Percentiles rank a stretch among this genome's conserved stretches.
phyloP scores from a whole-genome alignment of 2,797 vertebrate species.

The Champsocephalus esox region DNA sequence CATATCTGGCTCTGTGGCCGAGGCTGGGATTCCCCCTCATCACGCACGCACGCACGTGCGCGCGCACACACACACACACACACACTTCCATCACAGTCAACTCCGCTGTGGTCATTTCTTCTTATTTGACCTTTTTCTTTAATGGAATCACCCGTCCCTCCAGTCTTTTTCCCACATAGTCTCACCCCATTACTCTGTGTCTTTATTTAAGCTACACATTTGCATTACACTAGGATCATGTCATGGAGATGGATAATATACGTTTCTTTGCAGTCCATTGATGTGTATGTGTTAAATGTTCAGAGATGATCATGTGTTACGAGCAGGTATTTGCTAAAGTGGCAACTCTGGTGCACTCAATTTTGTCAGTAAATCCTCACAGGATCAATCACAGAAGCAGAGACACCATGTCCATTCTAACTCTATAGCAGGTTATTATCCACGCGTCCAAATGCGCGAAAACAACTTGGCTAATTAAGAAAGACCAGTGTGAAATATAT shows the following conservation, averaged over 20 bases:
- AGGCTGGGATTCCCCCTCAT: conserved; percentile 77
- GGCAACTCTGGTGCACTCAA: background rate
- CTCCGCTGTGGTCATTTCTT: conserved; percentile 46
- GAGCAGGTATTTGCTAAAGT: background rate
- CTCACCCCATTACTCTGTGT: conserved; percentile 13
- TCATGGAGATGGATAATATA: background rate
- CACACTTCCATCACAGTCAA: conserved; percentile 10
- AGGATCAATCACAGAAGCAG: conserved; percentile 5
- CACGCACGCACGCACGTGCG: conserved; percentile 44
- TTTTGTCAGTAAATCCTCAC: conserved; percentile 3
- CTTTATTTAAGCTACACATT: conserved; percentile 12
- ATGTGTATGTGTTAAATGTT: conserved; percentile 1
- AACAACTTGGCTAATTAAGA: background rate
- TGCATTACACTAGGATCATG: conserved; percentile 3
- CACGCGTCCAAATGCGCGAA: background rate
- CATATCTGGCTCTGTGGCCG: conserved; percentile 73
- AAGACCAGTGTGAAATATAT: conserved; percentile 2
- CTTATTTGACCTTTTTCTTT: conserved; percentile 48
- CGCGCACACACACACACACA: conserved; percentile 39
- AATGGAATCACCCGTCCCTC: conserved; percentile 13
- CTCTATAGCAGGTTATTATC: background rate
- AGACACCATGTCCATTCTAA: conserved; percentile 4
- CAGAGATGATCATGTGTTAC: conserved; percentile 3
- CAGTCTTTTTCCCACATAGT: conserved; percentile 29
- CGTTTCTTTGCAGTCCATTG: conserved; percentile 20